These are phyloP conservation scores for Diabrotica virgifera DNA, from an alignment of 1,140 invertebrate species.

Conservation along the genomic window DNA sequence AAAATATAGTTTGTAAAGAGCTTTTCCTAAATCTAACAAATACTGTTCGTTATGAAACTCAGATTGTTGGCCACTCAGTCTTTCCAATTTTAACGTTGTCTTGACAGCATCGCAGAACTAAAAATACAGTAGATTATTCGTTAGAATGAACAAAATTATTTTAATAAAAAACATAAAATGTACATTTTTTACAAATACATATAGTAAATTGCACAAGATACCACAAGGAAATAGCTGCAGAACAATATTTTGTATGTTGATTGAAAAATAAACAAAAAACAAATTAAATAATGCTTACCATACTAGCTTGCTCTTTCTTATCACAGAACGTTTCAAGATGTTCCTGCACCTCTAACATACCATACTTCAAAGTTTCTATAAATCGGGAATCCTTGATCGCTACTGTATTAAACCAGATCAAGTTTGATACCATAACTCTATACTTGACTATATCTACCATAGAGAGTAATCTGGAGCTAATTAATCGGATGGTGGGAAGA, in stretches of 20 bases:
- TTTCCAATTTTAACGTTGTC: constrained; percentile 70
- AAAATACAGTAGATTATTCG: constrained; percentile 18
- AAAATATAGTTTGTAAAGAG: constrained; percentile 90
- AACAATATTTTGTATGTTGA: too few species aligned
- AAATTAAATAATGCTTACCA: constrained; percentile 58
- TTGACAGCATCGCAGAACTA: constrained; percentile 58
- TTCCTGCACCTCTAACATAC: constrained; percentile 91
- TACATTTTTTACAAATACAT: too few species aligned
- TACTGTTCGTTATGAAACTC: constrained; percentile 61
- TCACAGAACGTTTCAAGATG: constrained; percentile 93
- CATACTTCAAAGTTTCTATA: constrained; percentile 78
- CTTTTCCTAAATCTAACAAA: constrained; percentile 72
- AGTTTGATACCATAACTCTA: constrained; percentile 40
- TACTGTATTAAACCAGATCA: constrained; percentile 70
- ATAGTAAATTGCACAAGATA: too few species aligned
- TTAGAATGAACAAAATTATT: not conserved
- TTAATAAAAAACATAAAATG: too few species aligned
- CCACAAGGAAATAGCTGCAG: too few species aligned
- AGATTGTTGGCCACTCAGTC: constrained; percentile 62
- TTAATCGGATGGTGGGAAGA: constrained; percentile 43
- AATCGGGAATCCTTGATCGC: constrained; percentile 62
- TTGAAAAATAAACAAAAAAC: too few species aligned
- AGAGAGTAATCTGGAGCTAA: constrained; percentile 39
- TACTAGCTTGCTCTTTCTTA: constrained; percentile 83
- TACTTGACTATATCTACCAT: constrained; percentile 43